These are phyloP conservation scores for Hemiscyllium ocellatum DNA, from an alignment of 2,113 vertebrate species.

Conservation along the genomic window DNA sequence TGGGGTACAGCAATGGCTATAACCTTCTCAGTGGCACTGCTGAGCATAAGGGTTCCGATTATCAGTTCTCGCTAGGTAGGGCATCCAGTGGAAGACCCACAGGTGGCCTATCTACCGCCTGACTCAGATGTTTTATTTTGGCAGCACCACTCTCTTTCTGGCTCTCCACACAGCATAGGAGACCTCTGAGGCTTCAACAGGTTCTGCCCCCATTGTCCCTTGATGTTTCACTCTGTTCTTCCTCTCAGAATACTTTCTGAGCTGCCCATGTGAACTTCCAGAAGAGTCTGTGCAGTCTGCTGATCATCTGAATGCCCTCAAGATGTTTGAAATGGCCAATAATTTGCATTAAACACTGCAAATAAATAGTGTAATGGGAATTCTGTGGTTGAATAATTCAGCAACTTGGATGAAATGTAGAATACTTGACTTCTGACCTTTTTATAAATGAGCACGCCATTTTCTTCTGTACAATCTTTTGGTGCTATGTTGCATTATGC, in stretches of 20 bases:
- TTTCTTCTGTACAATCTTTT: background rate
- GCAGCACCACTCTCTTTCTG: too few species aligned
- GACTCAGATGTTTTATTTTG: too few species aligned
- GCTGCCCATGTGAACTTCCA: background rate
- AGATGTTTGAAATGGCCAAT: background rate
- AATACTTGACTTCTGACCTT: background rate
- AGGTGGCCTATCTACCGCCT: too few species aligned
- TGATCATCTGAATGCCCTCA: background rate
- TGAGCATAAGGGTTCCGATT: too few species aligned
- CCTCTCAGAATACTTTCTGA: background rate
- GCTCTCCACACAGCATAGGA: too few species aligned
- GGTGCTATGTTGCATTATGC: background rate
- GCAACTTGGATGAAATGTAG: background rate
- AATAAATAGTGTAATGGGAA: background rate
- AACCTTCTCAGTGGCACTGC: too few species aligned
- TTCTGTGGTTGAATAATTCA: background rate
- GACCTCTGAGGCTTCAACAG: too few species aligned
- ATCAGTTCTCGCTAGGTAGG: too few species aligned
- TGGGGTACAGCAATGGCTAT: too few species aligned
- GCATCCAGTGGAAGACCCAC: too few species aligned
- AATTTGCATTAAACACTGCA: background rate
- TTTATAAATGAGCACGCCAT: background rate
- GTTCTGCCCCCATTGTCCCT: background rate
- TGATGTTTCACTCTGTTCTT: background rate
- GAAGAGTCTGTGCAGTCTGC: background rate